Conservation (phyloP, 2,113 vertebrate genomes). For the Falcunculus frontatus region DNA sequence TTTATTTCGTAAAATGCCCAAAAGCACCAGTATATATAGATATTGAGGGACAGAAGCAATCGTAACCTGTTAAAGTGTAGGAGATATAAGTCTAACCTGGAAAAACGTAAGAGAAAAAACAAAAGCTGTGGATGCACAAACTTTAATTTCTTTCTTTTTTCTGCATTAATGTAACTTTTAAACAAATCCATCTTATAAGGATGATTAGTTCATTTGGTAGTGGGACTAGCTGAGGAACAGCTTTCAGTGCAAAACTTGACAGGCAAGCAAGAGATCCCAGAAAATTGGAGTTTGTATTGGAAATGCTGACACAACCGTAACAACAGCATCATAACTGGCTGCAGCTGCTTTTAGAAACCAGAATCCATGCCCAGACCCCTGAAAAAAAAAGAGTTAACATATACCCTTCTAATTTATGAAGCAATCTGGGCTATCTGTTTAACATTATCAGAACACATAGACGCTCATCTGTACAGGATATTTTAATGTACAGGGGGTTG, state of each 20-base stretch:
- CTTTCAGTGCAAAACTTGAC: slow-evolving; percentile 47
- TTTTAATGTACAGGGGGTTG: neutral
- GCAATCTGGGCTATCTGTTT: neutral
- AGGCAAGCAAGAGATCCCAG: slow-evolving; percentile 13
- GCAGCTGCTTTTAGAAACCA: slow-evolving; percentile 45
- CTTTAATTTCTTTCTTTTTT: neutral
- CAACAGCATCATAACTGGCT: slow-evolving; percentile 34
- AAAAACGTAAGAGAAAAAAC: neutral
- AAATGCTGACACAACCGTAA: slow-evolving; percentile 55
- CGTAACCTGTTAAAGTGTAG: neutral
- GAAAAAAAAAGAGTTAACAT: slow-evolving; percentile 18
- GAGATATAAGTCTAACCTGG: neutral
- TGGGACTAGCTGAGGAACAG: slow-evolving; percentile 9
- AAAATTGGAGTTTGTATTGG: slow-evolving; percentile 48
- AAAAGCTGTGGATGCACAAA: neutral
- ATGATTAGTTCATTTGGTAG: neutral
- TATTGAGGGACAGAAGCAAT: neutral
- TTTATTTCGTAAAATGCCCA: neutral
- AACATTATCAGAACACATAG: neutral
- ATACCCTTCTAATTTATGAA: neutral
- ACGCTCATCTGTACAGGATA: neutral
- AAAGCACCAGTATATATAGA: neutral
- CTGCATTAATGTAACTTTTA: neutral
- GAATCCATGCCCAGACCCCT: neutral
- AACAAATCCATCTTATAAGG: neutral